Evolutionary conservation across 2,888 invertebrate genomes (phyloP).

Genomic region (Hypena proboscidalis): DNA sequence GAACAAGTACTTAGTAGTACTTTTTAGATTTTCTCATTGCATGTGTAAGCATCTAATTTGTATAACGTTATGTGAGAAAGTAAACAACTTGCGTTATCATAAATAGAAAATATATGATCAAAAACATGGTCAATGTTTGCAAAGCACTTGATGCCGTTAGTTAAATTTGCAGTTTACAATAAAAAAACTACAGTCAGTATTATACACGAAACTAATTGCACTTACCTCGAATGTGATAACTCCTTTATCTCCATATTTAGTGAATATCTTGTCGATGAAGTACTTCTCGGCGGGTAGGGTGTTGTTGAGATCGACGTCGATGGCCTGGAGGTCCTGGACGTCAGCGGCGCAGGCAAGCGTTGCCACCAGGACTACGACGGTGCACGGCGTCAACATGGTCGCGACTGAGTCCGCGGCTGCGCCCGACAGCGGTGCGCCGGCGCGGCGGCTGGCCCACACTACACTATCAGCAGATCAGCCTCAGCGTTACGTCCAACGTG

Average conservation of each 20-base stretch:
- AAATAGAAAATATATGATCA: too few relatives aligned
- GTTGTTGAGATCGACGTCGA: conserved; percentile 49
- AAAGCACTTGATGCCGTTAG: too few relatives aligned
- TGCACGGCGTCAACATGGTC: conserved; percentile 68
- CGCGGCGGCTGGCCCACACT: conserved; percentile 58
- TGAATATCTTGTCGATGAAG: conserved; percentile 83
- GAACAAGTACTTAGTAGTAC: too few relatives aligned
- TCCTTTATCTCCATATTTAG: conserved; percentile 84
- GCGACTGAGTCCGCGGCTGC: conserved; percentile 63
- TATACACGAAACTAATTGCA: conserved; percentile 33
- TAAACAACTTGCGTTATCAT: too few relatives aligned
- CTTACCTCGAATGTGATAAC: conserved; percentile 85
- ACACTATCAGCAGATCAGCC: conserved; percentile 70
- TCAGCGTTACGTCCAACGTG: conserved; percentile 55
- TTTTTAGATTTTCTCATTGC: too few relatives aligned
- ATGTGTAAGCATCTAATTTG: too few relatives aligned
- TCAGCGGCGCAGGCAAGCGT: conserved; percentile 47
- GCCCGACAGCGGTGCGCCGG: conserved; percentile 43
- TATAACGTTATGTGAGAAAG: background rate
- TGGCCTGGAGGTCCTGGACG: conserved; percentile 39
- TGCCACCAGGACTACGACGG: conserved; percentile 65
- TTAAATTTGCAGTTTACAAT: too few relatives aligned
- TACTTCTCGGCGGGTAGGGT: conserved; percentile 72
- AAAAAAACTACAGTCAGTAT: too few relatives aligned
- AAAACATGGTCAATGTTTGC: too few relatives aligned